phyloP scores from a whole-genome alignment of 2,888 invertebrate species.

The Phortica okadai region DNA sequence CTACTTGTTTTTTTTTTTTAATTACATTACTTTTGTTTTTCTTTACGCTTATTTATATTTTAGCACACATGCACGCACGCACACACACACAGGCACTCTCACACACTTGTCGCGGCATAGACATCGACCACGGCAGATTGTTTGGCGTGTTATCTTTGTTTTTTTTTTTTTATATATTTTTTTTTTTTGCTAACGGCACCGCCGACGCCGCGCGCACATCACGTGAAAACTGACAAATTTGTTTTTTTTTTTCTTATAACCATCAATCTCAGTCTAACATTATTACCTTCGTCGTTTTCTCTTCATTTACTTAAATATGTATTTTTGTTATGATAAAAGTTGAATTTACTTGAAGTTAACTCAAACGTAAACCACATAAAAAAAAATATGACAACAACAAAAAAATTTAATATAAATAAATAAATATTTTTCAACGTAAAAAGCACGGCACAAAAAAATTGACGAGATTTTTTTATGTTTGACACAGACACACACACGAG shows the following conservation, averaged over 20 bases:
- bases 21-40: constrained; percentile 44
- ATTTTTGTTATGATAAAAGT: constrained; percentile 39
- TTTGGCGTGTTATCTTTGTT: constrained; percentile 42
- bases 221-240: constrained; percentile 52
- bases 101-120: too few relatives aligned
- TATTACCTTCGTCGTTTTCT: constrained; percentile 15
- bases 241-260: constrained; percentile 1
- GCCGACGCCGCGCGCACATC: constrained; percentile 46
- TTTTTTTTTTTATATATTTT: too few relatives aligned
- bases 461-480: background rate
- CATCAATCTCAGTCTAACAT: background rate
- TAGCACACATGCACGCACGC: constrained; percentile 11
- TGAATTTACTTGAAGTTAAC: background rate
- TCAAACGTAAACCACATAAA: background rate
- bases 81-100: too few relatives aligned
- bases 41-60: background rate
- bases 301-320: constrained; percentile 34
- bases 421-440: background rate
- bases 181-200: background rate
- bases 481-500: constrained; percentile 45
- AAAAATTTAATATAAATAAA: background rate
- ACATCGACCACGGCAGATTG: constrained; percentile 6
- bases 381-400: background rate
- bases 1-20: constrained; percentile 39
- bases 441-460: background rate